Evolutionary conservation across 2,797 vertebrate genomes (phyloP).

Genomic region (Artibeus lituratus): DNA sequence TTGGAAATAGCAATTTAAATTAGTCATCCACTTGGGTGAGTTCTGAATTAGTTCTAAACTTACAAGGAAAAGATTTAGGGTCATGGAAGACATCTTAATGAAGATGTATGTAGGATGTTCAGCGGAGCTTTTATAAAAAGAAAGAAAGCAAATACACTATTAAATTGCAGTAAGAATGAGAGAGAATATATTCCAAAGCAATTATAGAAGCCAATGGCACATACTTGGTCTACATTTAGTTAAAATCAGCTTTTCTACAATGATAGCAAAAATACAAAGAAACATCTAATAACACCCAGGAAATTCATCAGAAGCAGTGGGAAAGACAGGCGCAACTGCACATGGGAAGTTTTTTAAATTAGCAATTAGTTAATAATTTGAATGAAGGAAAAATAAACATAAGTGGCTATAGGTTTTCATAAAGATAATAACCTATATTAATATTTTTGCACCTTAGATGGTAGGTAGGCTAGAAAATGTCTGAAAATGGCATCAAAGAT

Average conservation of each 20-base stretch:
- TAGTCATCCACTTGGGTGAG: constrained; percentile 72
- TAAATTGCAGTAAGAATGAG: constrained; percentile 42
- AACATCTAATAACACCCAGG: background rate
- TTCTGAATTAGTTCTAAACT: constrained; percentile 76
- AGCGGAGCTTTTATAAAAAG: background rate
- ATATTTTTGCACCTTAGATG: constrained; percentile 15
- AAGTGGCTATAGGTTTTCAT: background rate
- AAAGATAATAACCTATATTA: background rate
- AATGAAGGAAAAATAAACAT: background rate
- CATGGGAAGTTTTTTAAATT: constrained; percentile 3
- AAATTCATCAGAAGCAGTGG: constrained; percentile 29
- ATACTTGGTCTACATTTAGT: background rate
- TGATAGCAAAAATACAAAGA: constrained; percentile 59
- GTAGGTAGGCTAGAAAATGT: background rate
- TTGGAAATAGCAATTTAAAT: constrained; percentile 78
- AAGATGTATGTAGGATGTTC: constrained; percentile 65
- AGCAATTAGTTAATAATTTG: background rate
- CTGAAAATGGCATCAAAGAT: background rate
- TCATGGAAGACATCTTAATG: constrained; percentile 73
- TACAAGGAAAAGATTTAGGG: constrained; percentile 63
- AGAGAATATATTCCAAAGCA: constrained; percentile 52
- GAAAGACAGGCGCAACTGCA: background rate
- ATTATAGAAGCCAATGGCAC: constrained; percentile 33
- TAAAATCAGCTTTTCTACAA: constrained; percentile 31
- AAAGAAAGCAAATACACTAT: constrained; percentile 57